phyloP scores from a whole-genome alignment of 2,113 vertebrate genomes.

The Charadrius vociferus region DNA sequence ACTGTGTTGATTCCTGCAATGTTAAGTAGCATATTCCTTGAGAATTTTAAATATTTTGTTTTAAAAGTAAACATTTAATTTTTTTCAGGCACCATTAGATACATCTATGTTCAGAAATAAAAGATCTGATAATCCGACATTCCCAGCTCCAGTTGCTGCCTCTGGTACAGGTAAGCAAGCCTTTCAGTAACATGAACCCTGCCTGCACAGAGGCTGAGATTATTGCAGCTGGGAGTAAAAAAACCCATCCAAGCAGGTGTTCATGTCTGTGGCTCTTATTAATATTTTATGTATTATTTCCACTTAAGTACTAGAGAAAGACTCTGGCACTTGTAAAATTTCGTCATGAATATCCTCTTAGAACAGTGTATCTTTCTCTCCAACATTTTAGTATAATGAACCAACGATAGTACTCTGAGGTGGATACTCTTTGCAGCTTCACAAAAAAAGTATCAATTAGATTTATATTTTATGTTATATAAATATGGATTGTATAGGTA shows the following conservation, averaged over 20 bases:
- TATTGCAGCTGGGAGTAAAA: not conserved
- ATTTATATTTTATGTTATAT: not conserved
- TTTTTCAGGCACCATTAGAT: not conserved
- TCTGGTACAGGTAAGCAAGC: rapidly evolving
- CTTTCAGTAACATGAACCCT: not conserved
- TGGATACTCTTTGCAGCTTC: not conserved
- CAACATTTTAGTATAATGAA: not conserved
- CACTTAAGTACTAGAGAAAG: not conserved
- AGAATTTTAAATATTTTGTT: not conserved
- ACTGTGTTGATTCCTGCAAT: not conserved
- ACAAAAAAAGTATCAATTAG: not conserved
- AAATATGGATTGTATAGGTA: not conserved
- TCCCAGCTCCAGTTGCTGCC: not conserved
- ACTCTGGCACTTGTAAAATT: not conserved
- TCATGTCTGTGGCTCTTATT: not conserved
- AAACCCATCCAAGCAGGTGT: not conserved
- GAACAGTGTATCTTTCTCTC: not conserved
- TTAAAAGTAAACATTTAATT: not conserved
- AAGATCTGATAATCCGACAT: not conserved
- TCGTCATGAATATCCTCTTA: not conserved
- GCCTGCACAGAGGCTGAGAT: not conserved
- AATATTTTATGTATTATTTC: not conserved
- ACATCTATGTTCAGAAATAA: not conserved
- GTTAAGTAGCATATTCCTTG: not conserved
- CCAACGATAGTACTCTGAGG: not conserved